Percentiles rank a stretch among this genome's conserved stretches.
phyloP scores from a whole-genome alignment of 2,113 vertebrate genomes.

The Anhinga anhinga region DNA sequence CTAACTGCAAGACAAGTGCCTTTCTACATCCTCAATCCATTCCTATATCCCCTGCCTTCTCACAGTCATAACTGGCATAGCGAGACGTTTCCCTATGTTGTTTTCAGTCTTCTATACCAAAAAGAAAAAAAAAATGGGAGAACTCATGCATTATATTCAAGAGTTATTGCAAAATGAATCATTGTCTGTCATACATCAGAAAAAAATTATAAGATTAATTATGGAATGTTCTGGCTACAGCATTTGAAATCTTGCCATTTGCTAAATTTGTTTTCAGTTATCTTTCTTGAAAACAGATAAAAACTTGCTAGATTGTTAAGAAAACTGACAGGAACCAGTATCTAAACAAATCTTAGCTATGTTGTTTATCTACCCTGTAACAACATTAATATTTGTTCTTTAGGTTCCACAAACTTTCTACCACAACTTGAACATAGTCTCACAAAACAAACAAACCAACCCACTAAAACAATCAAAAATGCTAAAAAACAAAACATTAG shows the following conservation, averaged over 20 bases:
- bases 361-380: background rate
- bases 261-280: background rate
- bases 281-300: background rate
- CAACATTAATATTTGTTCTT: background rate
- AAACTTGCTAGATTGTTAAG: background rate
- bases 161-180: background rate
- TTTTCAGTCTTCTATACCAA: background rate
- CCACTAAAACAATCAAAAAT: background rate
- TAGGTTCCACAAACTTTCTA: background rate
- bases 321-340: too few relatives aligned
- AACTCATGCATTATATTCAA: background rate
- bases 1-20: background rate
- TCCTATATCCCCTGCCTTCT: background rate
- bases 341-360: background rate
- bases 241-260: background rate
- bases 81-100: rapidly evolving
- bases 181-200: background rate
- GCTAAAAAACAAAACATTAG: background rate
- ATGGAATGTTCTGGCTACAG: background rate
- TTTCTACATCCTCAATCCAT: background rate
- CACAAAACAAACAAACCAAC: background rate
- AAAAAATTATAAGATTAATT: background rate
- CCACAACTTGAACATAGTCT: background rate
- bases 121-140: background rate
- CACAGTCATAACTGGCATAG: background rate